These are phyloP conservation scores for Morbakka virulenta DNA, from an alignment of 30 jellyfish, hydroid and myxozoan species.

Conservation along the genomic window DNA sequence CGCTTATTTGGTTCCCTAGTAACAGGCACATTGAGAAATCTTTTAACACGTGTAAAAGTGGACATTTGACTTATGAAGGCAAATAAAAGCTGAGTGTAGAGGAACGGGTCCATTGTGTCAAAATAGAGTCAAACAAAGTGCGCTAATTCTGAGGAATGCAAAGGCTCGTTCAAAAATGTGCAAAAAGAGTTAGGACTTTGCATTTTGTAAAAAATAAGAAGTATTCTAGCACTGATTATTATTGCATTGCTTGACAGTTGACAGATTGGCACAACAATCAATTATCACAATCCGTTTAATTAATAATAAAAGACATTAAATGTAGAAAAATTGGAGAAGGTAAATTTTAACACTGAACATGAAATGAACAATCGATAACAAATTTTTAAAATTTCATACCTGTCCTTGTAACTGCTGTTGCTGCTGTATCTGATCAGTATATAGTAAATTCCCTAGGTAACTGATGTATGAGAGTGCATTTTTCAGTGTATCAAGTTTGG, in stretches of 20 bases:
- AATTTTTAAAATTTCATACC: not conserved
- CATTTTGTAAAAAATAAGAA: too few relatives aligned
- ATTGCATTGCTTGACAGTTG: too few relatives aligned
- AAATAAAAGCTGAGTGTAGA: not conserved
- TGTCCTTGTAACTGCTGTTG: not conserved
- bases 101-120: not conserved
- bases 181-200: too few relatives aligned
- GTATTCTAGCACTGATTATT: too few relatives aligned
- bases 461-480: constrained; percentile 59
- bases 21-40: not conserved
- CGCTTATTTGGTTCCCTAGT: not conserved
- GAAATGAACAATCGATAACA: too few relatives aligned
- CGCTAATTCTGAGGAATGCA: too few relatives aligned
- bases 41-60: not conserved
- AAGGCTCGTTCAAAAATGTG: too few relatives aligned
- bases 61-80: not conserved
- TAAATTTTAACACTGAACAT: too few relatives aligned
- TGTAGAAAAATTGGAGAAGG: too few relatives aligned
- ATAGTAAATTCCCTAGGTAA: constrained; percentile 9
- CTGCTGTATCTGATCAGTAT: constrained; percentile 7
- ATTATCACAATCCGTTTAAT: too few relatives aligned
- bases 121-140: not conserved
- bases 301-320: too few relatives aligned
- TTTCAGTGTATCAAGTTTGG: constrained; percentile 72
- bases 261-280: too few relatives aligned